A percentile compares a stretch with the other conserved stretches of the same genome.
Evolutionary conservation across 1,140 invertebrate species (phyloP).

Genomic region (Triops longicaudatus): DNA sequence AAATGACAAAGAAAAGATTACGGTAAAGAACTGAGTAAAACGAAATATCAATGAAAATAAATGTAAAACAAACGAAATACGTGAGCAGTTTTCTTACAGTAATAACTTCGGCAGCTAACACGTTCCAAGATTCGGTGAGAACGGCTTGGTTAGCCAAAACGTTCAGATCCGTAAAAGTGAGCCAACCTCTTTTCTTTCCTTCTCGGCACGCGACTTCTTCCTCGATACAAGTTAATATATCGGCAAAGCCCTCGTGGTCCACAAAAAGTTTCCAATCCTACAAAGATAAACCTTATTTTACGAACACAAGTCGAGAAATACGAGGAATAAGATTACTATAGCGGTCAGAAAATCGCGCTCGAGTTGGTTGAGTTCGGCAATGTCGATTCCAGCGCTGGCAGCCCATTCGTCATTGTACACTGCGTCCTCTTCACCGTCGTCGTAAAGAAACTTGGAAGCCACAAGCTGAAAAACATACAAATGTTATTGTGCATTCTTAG

Average conservation of each 20-base stretch:
- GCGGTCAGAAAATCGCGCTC: slow-evolving; percentile 81
- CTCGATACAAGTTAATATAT: slow-evolving; percentile 57
- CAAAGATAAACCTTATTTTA: slow-evolving; percentile 35
- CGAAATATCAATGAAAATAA: too few relatives aligned
- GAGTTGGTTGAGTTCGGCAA: slow-evolving; percentile 66
- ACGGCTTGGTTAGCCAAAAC: slow-evolving; percentile 50
- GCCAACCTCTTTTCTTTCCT: slow-evolving; percentile 64
- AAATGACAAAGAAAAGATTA: too few relatives aligned
- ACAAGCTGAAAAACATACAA: slow-evolving; percentile 61
- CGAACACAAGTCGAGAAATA: slow-evolving; percentile 22
- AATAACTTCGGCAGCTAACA: slow-evolving; percentile 48
- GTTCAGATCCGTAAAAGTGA: slow-evolving; percentile 72
- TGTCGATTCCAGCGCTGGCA: slow-evolving; percentile 59
- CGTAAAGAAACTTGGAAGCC: slow-evolving; percentile 87
- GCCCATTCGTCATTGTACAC: slow-evolving; percentile 86
- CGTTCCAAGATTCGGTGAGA: slow-evolving; percentile 34
- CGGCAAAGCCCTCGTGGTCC: slow-evolving; percentile 57
- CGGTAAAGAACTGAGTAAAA: too few relatives aligned
- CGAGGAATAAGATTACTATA: slow-evolving; percentile 57
- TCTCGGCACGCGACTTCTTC: slow-evolving; percentile 58
- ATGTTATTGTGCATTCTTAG: too few relatives aligned
- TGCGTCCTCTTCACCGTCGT: slow-evolving; percentile 81
- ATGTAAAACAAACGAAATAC: neutral
- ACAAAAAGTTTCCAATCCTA: slow-evolving; percentile 80
- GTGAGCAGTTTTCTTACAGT: slow-evolving; percentile 39